phyloP scores from a whole-genome alignment of 2,113 vertebrate species.

The Alectura lathami region DNA sequence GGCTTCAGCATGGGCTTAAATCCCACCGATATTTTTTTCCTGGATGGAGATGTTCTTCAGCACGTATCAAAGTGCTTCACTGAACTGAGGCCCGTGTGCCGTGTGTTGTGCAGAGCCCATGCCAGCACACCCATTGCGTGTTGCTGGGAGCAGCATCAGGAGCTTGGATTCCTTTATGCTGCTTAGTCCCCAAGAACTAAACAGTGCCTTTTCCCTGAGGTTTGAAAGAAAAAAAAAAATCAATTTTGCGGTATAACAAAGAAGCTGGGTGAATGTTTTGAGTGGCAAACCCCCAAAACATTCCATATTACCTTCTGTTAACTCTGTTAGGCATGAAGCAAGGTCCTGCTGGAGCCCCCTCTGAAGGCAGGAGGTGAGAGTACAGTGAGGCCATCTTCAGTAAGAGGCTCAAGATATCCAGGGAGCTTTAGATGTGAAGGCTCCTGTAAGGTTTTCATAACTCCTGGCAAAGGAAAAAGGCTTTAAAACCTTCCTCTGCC shows the following conservation, averaged over 20 bases:
- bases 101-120: background rate
- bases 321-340: background rate
- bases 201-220: background rate
- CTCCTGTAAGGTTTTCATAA: background rate
- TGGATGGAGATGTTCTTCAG: background rate
- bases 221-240: background rate
- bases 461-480: background rate
- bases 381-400: background rate
- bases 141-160: background rate
- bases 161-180: background rate
- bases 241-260: background rate
- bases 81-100: background rate
- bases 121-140: fast-evolving
- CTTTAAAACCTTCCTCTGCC: background rate
- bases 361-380: background rate
- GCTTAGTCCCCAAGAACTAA: background rate
- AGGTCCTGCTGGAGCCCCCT: background rate
- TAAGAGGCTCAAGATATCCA: background rate
- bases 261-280: background rate
- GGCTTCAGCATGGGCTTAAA: background rate
- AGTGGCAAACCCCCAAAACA: background rate
- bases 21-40: background rate
- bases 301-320: fast-evolving
- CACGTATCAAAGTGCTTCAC: background rate
- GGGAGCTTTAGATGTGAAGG: background rate